Percentiles rank a stretch among this genome's conserved stretches.
Evolutionary conservation across 2,113 vertebrate genomes (phyloP).

Genomic region (Zootoca vivipara): DNA sequence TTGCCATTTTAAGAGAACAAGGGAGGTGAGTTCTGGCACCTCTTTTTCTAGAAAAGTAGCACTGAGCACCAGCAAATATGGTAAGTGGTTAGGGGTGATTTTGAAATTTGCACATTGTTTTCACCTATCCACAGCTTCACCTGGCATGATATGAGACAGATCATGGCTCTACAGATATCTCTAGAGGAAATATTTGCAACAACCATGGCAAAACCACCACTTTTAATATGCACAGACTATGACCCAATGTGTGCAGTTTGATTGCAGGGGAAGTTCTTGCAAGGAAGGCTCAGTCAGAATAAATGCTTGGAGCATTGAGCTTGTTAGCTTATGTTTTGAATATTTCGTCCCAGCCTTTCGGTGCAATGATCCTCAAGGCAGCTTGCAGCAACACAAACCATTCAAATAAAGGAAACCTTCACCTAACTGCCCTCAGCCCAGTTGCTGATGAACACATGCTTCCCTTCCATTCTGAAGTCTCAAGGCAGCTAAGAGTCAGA

Average conservation of each 20-base stretch:
- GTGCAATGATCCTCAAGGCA: too few relatives aligned
- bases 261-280: neutral
- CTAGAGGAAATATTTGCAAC: neutral
- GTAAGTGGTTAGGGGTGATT: too few relatives aligned
- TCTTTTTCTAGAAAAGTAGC: too few relatives aligned
- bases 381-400: too few relatives aligned
- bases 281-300: neutral
- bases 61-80: too few relatives aligned
- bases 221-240: neutral
- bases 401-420: too few relatives aligned
- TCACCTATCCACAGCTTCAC: neutral
- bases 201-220: neutral
- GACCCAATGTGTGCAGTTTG: neutral
- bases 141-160: neutral
- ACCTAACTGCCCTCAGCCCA: too few relatives aligned
- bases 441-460: too few relatives aligned
- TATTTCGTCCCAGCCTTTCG: neutral
- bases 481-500: too few relatives aligned
- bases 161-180: neutral
- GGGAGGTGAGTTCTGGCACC: too few relatives aligned
- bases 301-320: neutral
- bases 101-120: neutral
- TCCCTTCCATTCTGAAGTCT: too few relatives aligned
- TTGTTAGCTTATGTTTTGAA: neutral
- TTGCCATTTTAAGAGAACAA: too few relatives aligned